Conservation (phyloP, 2,888 invertebrate species). For the Platycheirus rosarum region DNA sequence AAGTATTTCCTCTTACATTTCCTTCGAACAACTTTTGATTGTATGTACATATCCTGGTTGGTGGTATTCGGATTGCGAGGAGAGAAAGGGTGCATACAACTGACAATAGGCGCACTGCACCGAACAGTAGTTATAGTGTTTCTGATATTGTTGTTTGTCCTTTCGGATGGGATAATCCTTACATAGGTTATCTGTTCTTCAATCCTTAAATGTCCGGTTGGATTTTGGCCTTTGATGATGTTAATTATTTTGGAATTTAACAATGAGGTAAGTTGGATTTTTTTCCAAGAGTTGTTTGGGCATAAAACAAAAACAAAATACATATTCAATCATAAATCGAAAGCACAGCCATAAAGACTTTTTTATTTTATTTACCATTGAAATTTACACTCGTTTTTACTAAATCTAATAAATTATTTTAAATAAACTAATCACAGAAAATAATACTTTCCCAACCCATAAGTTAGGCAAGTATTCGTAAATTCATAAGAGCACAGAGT, state of each 20-base stretch:
- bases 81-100: too few relatives aligned
- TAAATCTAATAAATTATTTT: conserved; percentile 19
- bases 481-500: conserved; percentile 52
- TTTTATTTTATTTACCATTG: conserved; percentile 28
- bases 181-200: too few relatives aligned
- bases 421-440: conserved; percentile 63
- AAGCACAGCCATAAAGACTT: conserved; percentile 57
- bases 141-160: background rate
- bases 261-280: too few relatives aligned
- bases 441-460: conserved; percentile 31
- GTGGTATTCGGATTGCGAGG: too few relatives aligned
- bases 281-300: too few relatives aligned
- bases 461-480: conserved; percentile 16
- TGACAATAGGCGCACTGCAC: background rate
- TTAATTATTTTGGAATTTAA: too few relatives aligned
- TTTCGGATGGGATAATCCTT: background rate
- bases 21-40: conserved; percentile 4
- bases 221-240: too few relatives aligned
- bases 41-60: too few relatives aligned
- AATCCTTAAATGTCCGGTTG: too few relatives aligned
- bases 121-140: background rate
- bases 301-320: too few relatives aligned
- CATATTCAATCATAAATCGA: conserved; percentile 25
- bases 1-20: background rate
- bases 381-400: conserved; percentile 2